Percentiles rank a stretch among this genome's conserved stretches.
phyloP scores from a whole-genome alignment of 92 coral and sea anemone species.

The Palythoa grandiflora region DNA sequence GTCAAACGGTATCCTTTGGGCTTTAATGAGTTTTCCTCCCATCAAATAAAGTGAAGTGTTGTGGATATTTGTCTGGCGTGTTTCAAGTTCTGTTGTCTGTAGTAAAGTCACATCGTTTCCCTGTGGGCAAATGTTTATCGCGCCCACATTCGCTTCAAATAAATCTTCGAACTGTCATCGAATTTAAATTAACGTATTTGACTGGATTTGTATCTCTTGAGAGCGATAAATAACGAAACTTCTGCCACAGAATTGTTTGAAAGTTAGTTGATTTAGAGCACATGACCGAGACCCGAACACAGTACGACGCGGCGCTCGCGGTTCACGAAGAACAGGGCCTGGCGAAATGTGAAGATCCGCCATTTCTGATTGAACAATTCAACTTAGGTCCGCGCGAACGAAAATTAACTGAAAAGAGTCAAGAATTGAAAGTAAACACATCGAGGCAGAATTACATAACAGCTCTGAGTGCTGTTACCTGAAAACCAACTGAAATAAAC shows the following conservation, averaged over 20 bases:
- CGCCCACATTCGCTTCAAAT: not conserved
- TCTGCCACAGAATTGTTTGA: not conserved
- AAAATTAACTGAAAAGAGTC: slow-evolving; percentile 43
- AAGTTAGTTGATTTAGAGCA: not conserved
- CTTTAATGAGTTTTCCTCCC: too few species aligned
- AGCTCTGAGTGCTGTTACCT: slow-evolving; percentile 43
- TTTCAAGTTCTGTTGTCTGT: too few species aligned
- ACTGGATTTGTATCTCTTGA: not conserved
- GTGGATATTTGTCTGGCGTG: too few species aligned
- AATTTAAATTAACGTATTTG: not conserved
- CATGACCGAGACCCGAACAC: not conserved
- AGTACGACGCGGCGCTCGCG: not conserved
- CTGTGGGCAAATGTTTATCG: not conserved
- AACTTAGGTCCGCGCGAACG: slow-evolving; percentile 8
- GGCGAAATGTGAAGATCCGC: not conserved
- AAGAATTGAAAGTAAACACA: slow-evolving; percentile 20
- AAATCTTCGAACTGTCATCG: not conserved
- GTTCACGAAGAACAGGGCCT: not conserved
- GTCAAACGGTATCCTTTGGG: too few species aligned
- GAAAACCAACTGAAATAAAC: slow-evolving; percentile 33
- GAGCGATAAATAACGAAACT: too few species aligned
- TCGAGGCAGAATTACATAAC: slow-evolving; percentile 4
- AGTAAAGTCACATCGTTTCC: too few species aligned
- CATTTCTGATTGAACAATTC: not conserved
- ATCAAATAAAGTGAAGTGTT: too few species aligned